Evolutionary conservation across 2,888 invertebrate species (phyloP).

Genomic region (Coleophora flavipennella): DNA sequence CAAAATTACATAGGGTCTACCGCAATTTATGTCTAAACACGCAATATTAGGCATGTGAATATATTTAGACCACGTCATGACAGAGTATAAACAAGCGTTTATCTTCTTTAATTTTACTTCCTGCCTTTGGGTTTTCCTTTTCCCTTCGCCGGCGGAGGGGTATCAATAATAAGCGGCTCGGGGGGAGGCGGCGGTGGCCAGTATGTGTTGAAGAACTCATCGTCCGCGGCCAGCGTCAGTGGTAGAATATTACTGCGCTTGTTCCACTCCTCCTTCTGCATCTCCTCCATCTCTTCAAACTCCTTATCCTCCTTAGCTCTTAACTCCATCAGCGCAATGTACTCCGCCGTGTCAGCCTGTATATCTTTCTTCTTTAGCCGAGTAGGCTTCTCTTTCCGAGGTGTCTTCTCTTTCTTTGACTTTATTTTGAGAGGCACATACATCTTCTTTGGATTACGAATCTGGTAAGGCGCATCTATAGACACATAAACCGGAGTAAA

Average conservation of each 20-base stretch:
- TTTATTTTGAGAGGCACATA: slow-evolving; percentile 35
- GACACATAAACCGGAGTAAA: slow-evolving; percentile 40
- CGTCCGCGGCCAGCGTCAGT: slow-evolving; percentile 31
- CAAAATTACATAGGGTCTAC: too few relatives aligned
- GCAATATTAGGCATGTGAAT: too few relatives aligned
- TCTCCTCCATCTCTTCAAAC: slow-evolving; percentile 31
- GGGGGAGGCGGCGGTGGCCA: slow-evolving; percentile 47
- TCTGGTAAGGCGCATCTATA: slow-evolving; percentile 43
- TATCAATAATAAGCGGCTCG: slow-evolving; percentile 14
- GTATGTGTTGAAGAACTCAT: slow-evolving; percentile 46
- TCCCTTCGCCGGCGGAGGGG: slow-evolving; percentile 15
- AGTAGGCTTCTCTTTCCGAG: slow-evolving; percentile 25
- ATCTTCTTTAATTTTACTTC: slow-evolving; percentile 18
- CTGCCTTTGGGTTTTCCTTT: slow-evolving; percentile 23
- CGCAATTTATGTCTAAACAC: too few relatives aligned
- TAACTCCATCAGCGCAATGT: slow-evolving; percentile 45
- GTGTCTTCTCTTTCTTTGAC: slow-evolving; percentile 34
- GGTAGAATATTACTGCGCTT: slow-evolving; percentile 43
- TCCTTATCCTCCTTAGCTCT: slow-evolving; percentile 31
- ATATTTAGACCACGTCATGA: too few relatives aligned
- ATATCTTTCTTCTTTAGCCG: slow-evolving; percentile 41
- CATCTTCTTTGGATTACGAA: slow-evolving; percentile 41
- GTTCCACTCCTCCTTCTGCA: slow-evolving; percentile 40
- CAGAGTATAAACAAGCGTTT: slow-evolving; percentile 12
- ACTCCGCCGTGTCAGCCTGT: slow-evolving; percentile 28